Percentiles rank a stretch among this genome's conserved stretches.
These are phyloP conservation scores for Bungarus multicinctus DNA, from an alignment of 2,113 vertebrate species.

Conservation along the genomic window DNA sequence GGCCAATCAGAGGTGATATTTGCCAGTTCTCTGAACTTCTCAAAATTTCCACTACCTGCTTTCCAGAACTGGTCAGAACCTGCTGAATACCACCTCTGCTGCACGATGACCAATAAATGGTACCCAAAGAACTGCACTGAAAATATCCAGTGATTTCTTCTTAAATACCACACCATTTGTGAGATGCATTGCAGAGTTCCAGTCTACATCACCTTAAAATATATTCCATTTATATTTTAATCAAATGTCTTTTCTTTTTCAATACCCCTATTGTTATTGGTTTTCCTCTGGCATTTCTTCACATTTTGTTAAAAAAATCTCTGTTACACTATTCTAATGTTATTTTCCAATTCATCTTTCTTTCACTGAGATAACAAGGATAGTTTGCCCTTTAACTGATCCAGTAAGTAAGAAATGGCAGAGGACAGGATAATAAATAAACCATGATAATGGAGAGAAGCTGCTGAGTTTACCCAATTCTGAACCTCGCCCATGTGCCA, in stretches of 20 bases:
- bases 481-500: conserved; percentile 12
- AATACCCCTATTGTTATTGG: neutral
- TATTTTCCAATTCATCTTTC: neutral
- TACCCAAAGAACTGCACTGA: neutral
- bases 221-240: neutral
- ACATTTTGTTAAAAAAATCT: neutral
- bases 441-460: conserved; percentile 6
- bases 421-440: conserved; percentile 21
- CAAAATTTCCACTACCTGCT: too few relatives aligned
- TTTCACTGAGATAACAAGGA: neutral
- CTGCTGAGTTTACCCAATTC: conserved; percentile 26
- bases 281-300: neutral
- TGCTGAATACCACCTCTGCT: too few relatives aligned
- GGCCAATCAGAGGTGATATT: too few relatives aligned
- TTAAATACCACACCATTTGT: neutral
- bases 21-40: too few relatives aligned
- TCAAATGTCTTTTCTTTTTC: neutral
- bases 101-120: neutral
- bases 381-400: neutral
- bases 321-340: neutral
- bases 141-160: neutral
- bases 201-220: neutral
- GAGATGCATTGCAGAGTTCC: neutral
- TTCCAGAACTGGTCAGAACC: too few relatives aligned
- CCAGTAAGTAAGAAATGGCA: conserved; percentile 20